phyloP scores from a whole-genome alignment of 2,113 vertebrate genomes.

The Procavia capensis region DNA sequence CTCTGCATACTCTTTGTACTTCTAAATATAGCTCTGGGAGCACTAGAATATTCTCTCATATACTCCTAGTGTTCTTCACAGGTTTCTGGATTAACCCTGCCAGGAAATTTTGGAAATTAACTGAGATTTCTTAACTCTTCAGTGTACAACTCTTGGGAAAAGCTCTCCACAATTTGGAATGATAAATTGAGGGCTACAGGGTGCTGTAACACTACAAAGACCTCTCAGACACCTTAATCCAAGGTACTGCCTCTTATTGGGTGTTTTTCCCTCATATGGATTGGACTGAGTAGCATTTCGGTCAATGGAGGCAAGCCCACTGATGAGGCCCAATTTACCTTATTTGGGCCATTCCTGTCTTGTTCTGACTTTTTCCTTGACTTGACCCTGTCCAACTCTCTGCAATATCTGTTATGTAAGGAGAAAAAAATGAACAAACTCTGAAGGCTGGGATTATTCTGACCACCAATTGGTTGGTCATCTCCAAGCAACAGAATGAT shows the following conservation, averaged over 20 bases:
- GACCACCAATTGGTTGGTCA: neutral
- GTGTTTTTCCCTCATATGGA: neutral
- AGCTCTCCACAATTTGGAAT: neutral
- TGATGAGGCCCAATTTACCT: neutral
- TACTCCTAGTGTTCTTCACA: neutral
- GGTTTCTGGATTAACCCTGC: neutral
- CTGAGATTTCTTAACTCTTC: neutral
- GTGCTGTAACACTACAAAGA: neutral
- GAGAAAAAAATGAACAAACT: slow-evolving; percentile 12
- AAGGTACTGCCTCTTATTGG: neutral
- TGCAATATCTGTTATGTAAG: slow-evolving; percentile 4
- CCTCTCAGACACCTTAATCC: neutral
- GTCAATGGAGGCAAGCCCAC: neutral
- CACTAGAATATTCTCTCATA: neutral
- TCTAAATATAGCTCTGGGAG: neutral
- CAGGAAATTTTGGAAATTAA: neutral
- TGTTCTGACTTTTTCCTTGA: neutral
- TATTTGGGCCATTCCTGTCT: neutral
- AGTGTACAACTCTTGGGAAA: neutral
- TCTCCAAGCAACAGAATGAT: neutral
- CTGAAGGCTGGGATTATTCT: neutral
- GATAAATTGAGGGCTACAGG: neutral
- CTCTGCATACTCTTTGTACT: neutral
- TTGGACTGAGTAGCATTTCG: neutral
- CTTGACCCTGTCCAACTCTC: neutral